Base-by-base conservation (phyloP, 2,113 vertebrate species). In the Raja brachyura region DNA sequence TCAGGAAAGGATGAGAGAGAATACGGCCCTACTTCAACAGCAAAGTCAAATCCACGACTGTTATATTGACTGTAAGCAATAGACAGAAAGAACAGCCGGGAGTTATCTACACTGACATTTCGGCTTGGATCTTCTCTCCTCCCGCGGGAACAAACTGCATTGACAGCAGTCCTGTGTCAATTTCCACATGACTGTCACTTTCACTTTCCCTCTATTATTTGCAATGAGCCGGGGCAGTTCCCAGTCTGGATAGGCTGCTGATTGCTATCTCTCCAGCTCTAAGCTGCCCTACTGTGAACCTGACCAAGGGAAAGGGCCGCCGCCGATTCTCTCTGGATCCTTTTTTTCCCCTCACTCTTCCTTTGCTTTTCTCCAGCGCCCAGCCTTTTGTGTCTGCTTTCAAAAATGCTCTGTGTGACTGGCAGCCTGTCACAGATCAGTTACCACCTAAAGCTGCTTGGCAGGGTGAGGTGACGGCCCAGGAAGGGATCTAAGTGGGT, bases 371-470 rank as follows among this genome's bases (percentile, higher is more conserved):
- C 96, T 97, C 93, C 95, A 93, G 95, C 95, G 94, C 95, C 96
- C 95, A 95, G 96, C 95, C 97, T 96, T 97, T 99, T 99, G 98
- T 99, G 98, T 98, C 97, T 97, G 97, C 97, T 97, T 98, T 99
- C 98, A 98, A 97, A 98, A 98, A 97, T 97, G 97, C 97, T 98
- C 97, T 96, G 97, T 98, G 98, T 99, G 98, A 99, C 97, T 99
- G 98, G 98, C 98, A 99, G 98, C 96, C 97, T 98, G 98, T 99
- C 98, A 99, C 98, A 99, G 98, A 98, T 99, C 98, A 98, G 98
- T 98, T 99, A 98, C 97, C 97, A 97, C 97, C 98, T 99, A 99
- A 99, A 98, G 98, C 98, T 96, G 97, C 97, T 98, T 98, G 97
- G 98, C 97, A 98, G 98, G 96, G 96, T 97, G 96, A 98, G 97